These are phyloP conservation scores for Epizoanthus scotinus DNA, from an alignment of 92 coral and sea anemone genomes.

Conservation along the genomic window DNA sequence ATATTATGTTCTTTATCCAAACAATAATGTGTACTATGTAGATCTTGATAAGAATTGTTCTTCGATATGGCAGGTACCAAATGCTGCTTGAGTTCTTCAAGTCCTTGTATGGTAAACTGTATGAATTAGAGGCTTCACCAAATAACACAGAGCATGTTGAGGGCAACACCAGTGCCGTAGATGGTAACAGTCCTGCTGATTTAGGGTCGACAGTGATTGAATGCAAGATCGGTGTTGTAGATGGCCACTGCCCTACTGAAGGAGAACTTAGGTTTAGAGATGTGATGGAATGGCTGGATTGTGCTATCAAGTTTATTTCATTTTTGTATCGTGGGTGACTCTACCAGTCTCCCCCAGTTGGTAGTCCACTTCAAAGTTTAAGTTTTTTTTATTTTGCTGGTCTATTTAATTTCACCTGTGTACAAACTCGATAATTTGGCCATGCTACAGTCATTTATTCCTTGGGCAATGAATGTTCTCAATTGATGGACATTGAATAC, in stretches of 20 bases:
- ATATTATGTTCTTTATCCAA: too few relatives aligned
- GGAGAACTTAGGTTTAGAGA: slow-evolving; percentile 17
- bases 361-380: too few relatives aligned
- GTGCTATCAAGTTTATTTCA: slow-evolving; percentile 16
- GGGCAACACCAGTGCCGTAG: background rate
- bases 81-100: slow-evolving; percentile 16
- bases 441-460: too few relatives aligned
- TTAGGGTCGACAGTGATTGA: background rate
- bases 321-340: background rate
- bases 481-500: too few relatives aligned
- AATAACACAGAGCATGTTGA: background rate
- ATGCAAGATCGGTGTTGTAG: background rate
- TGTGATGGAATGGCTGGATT: slow-evolving; percentile 18
- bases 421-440: too few relatives aligned
- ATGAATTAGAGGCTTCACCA: background rate
- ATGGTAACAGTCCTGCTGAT: background rate
- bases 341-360: too few relatives aligned
- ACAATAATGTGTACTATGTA: too few relatives aligned
- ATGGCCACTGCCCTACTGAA: background rate
- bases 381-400: too few relatives aligned
- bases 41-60: too few relatives aligned
- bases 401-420: too few relatives aligned
- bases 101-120: slow-evolving; percentile 9
- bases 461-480: too few relatives aligned
- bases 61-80: background rate